Evolutionary conservation across 2,113 vertebrate genomes (phyloP), one percentile per base, ranked within the genome.

Genomic region (Mixornis gularis): DNA sequence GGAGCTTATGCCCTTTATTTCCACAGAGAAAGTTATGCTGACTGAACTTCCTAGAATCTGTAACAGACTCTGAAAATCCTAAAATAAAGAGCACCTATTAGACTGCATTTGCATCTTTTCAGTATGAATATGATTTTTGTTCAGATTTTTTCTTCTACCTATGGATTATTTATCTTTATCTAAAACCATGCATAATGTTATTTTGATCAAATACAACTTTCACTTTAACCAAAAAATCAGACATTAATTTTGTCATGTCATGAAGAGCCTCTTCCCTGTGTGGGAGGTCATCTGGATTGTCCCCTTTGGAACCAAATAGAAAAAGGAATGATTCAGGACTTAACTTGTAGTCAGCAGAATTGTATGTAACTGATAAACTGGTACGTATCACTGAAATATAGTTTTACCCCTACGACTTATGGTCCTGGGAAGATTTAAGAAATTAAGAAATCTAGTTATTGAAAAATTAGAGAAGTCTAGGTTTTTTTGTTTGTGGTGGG

Each of bases 401-500:
- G 52, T 13, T 16, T 48, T 13, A 81, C 69, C 3, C 9, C 9
- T 48, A 27, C 2, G 3, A 48, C 22, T 53, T 60, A 36, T 16
- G 44, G 10, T 56, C 16, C 55, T n/a, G 8, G 18, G 3, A 70
- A 81, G 5, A 58, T 20, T 62, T n/a, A 10, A 77, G 27, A 72
- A 44, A 38, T 44, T 65, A 52, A n/a, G 16, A 68, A 79, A 63
- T 53, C 3, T 26, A 29, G 5, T 13, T 66, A 26, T 18, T 21
- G 5, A 55, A 46, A 46, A 63, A 29, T n/a, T 40, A 44, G 36
- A 58, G 22, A 52, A 65, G 36, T 63, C 2, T 30, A 11, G 2
- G 2, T 6, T 3, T 9, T 16, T 6, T n/a, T 32, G 1, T 38
- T 48, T 51, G 16, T 4, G 5, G 7, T n/a, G 15, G 15, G 15